Evolutionary conservation across 2,797 vertebrate species (phyloP), one percentile per base, ranked within the genome.

Genomic region (Crocidura indochinensis): DNA sequence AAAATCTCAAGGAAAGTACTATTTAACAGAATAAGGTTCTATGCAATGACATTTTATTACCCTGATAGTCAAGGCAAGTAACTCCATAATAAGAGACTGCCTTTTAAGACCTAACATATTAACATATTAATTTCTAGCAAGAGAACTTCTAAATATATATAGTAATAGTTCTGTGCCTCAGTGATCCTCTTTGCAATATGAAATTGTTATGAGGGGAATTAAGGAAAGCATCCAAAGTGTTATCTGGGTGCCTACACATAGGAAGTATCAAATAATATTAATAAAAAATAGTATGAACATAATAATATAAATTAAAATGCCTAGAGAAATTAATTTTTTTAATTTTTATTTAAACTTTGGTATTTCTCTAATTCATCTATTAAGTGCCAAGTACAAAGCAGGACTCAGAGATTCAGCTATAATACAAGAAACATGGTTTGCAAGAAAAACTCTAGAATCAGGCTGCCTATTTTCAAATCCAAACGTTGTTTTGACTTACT

Each of bases 91-190:
- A 56, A 87, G 29, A 87, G 60, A 68, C 4, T 19, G 38, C 75
- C 51, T 26, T 49, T 83, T 26, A 65, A 51, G 53, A 26, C 19
- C 71, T 51, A 14, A 17, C 22, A 49, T 83, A 26, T 12, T 47
- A 24, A 49, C 22, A 49, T 83, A 26, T 12, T 47, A 24, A 49
- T 88, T 92, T 92, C 24, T 49, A 86, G 31, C 19, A 85, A 11
- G 31, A 38, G 47, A 71, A 65, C 51, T 74, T 71, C 62, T 47
- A 93, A 86, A 51, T 56, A n/a, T 60, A 88, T 84, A 81, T 27
- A 77, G 81, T 67, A 64, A 46, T 14, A 26, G 38, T 19, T 67
- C 8, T 17, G 29, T 76, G 72, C 38, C 72, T 91, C 84, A 31
- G 56, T 77, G 46, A 71, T 47, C 6, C 80, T 29, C 53, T 64